Evolutionary conservation across 2,888 invertebrate species (phyloP), one percentile per base, ranked within the genome.

Genomic region (Phyllotreta cruciferae): DNA sequence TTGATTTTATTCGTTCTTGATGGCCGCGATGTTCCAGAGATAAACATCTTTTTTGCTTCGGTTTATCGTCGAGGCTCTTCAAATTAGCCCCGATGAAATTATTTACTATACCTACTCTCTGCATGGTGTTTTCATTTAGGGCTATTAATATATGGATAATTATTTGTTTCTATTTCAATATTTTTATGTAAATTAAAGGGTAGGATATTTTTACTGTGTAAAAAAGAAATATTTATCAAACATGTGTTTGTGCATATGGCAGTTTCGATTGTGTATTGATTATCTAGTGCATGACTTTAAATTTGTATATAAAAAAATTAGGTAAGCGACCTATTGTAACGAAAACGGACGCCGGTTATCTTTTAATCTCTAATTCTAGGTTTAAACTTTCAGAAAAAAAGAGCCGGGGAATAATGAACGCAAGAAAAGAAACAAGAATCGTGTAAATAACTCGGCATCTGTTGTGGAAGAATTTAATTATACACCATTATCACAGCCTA

Each of bases 401-500:
- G 71, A 72, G 69, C 69, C 66, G 68, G 71, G 35, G 41, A 54
- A 54, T 65, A 66, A 52, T 52, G 37, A 5, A 37, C 11, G 38
- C 13, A 52, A 49, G n/a, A 37, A 24, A 24, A 24, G 24, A 24
- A 24, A 24, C 24, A 24, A 52, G n/a, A 38, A 52, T 10, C 41
- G 34, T 24, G 34, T 44, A 24, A 24, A 69, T 68, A 68, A 69
- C 66, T 64, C 71, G 73, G 76, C 76, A 76, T 77, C 75, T 77
- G 77, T 74, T 74, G 72, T 70, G 69, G 73, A 73, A 69, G 71
- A 70, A 75, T 75, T 75, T 77, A 77, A 77, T 77, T 76, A 76
- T 75, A 76, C 67, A 71, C 68, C 64, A 64, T 62, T 64, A 68
- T 67, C 69, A 67, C 60, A 66, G 67, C 64, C 70, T 71, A 73